phyloP scores from a whole-genome alignment of 92 coral and sea anemone species.

The Actinostola sp. region DNA sequence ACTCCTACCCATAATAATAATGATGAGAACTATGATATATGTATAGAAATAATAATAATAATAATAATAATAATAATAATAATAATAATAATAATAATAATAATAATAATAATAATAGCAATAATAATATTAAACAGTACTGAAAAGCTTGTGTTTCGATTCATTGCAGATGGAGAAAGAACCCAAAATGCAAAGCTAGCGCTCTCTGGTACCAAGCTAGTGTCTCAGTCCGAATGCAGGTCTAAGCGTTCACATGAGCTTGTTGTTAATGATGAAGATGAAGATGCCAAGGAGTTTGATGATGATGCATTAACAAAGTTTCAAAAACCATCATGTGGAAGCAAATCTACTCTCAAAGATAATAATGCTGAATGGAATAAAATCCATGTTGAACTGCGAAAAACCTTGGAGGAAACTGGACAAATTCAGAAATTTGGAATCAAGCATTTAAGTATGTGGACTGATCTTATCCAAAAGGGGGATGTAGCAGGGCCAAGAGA shows the following conservation, averaged over 20 bases:
- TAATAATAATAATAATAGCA: too few relatives aligned
- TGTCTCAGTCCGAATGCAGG: too few relatives aligned
- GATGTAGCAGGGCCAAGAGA: conserved; percentile 43
- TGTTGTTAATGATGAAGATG: conserved; percentile 23
- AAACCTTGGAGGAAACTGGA: conserved; percentile 43
- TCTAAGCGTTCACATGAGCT: conserved; percentile 10
- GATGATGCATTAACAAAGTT: conserved; percentile 46
- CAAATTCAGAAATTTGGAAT: conserved; percentile 47
- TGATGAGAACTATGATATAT: too few relatives aligned
- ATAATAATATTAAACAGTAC: too few relatives aligned
- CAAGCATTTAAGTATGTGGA: conserved; percentile 55
- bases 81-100: too few relatives aligned
- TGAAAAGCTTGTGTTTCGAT: background rate
- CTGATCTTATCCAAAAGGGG: conserved; percentile 52
- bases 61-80: too few relatives aligned
- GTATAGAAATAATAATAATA: too few relatives aligned
- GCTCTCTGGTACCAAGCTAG: background rate
- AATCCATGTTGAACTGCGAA: conserved; percentile 47
- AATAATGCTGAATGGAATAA: conserved; percentile 50
- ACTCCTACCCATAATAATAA: too few relatives aligned
- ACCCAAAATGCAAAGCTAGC: conserved; percentile 12
- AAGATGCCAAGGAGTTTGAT: conserved; percentile 45
- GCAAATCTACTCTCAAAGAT: conserved; percentile 34
- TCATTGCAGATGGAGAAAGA: conserved; percentile 21
- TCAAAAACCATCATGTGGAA: conserved; percentile 13